A percentile compares a stretch with the other conserved stretches of the same genome.
Conservation (phyloP, 2,797 vertebrate species). For the Dendrocincla tyrannina region DNA sequence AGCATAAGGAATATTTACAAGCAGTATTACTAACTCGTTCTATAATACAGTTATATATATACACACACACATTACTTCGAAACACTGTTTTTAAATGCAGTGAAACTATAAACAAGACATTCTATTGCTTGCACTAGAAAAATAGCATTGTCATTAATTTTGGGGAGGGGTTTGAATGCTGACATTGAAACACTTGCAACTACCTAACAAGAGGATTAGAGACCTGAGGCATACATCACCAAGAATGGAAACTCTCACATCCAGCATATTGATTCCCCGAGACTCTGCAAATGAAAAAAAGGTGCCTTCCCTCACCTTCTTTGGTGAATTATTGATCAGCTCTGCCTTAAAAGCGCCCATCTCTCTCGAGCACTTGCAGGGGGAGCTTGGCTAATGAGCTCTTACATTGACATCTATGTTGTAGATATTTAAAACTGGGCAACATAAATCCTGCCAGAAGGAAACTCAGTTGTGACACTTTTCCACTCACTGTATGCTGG, state of each 20-base stretch:
- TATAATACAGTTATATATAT: not conserved
- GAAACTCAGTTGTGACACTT: not conserved
- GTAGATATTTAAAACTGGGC: slow-evolving; percentile 13
- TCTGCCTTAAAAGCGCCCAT: slow-evolving; percentile 15
- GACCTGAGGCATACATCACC: not conserved
- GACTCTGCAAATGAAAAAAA: not conserved
- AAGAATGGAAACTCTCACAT: not conserved
- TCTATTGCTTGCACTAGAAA: not conserved
- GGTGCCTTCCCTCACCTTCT: slow-evolving; percentile 3
- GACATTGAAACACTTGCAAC: not conserved
- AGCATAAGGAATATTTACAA: slow-evolving; percentile 50
- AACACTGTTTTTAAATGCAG: not conserved
- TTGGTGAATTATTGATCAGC: slow-evolving; percentile 54
- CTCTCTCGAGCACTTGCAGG: slow-evolving; percentile 31
- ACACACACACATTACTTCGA: not conserved
- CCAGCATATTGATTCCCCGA: slow-evolving; percentile 5
- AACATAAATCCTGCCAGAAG: slow-evolving; percentile 15
- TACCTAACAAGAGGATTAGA: not conserved
- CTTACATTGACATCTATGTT: slow-evolving; percentile 4
- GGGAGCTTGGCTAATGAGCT: slow-evolving; percentile 40
- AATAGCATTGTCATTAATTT: not conserved
- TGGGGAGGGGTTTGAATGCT: not conserved
- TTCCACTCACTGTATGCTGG: not conserved
- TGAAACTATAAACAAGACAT: not conserved
- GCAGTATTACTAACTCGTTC: not conserved